Evolutionary conservation across 2,113 vertebrate species (phyloP).

Genomic region (Aldabrachelys gigantea): DNA sequence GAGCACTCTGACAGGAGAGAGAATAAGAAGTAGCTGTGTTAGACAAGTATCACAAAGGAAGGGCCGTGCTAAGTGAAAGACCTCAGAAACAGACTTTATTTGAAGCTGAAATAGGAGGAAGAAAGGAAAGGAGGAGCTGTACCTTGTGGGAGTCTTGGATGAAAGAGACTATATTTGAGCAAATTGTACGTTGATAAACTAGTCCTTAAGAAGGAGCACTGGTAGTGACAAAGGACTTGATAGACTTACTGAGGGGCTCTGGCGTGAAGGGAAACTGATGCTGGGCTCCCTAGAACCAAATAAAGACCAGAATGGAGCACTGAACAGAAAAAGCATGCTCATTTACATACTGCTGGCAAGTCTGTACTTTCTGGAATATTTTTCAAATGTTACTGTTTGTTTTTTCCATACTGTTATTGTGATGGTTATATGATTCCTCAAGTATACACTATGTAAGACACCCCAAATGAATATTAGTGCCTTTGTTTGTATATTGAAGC

Average conservation of each 20-base stretch:
- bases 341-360: background rate
- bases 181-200: background rate
- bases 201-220: background rate
- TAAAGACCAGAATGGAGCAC: background rate
- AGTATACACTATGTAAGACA: background rate
- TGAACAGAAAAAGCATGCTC: background rate
- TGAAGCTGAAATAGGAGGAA: background rate
- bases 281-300: background rate
- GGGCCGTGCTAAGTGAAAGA: background rate
- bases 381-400: background rate
- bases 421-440: background rate
- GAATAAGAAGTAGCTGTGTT: background rate
- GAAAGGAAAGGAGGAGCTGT: background rate
- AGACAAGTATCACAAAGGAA: background rate
- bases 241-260: background rate
- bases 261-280: background rate
- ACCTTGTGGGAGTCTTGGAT: background rate
- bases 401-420: background rate
- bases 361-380: background rate
- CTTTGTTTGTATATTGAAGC: background rate
- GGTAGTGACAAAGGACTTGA: background rate
- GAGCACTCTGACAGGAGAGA: background rate
- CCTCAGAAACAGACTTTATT: background rate
- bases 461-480: background rate
- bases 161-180: background rate